These are phyloP conservation scores for Pyrgus malvae DNA, from an alignment of 2,888 invertebrate genomes.

Conservation along the genomic window DNA sequence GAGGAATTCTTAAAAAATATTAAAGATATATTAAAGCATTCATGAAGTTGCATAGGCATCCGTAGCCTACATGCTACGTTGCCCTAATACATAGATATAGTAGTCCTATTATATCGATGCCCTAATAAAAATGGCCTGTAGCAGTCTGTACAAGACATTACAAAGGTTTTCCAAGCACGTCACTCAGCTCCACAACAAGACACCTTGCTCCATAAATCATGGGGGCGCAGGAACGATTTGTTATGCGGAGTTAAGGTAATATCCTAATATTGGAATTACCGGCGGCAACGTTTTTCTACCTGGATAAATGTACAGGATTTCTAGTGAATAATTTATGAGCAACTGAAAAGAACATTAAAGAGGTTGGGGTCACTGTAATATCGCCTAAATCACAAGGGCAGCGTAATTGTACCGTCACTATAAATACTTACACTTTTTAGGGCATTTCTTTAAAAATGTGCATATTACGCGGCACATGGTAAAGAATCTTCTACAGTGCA, in stretches of 20 bases:
- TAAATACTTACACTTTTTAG: no score
- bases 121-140: background rate
- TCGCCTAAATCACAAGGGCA: no score
- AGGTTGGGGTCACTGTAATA: no score
- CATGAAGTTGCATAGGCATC: no score
- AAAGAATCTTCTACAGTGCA: no score
- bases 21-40: no score
- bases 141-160: background rate
- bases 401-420: no score
- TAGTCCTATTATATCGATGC: no score
- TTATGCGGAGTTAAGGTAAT: slow-evolving; percentile 11
- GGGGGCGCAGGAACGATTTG: slow-evolving; percentile 2
- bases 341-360: background rate
- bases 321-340: background rate
- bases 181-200: background rate
- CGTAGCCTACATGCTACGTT: no score
- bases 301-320: slow-evolving; percentile 5
- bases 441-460: no score
- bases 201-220: slow-evolving; percentile 3
- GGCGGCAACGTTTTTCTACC: slow-evolving; percentile 10
- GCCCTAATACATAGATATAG: background rate
- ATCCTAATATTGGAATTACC: slow-evolving; percentile 14
- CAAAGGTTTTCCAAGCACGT: background rate
- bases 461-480: no score
- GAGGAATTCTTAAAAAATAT: no score